Evolutionary conservation across 1,140 invertebrate species (phyloP).

Genomic region (Latrodectus geometricus): DNA sequence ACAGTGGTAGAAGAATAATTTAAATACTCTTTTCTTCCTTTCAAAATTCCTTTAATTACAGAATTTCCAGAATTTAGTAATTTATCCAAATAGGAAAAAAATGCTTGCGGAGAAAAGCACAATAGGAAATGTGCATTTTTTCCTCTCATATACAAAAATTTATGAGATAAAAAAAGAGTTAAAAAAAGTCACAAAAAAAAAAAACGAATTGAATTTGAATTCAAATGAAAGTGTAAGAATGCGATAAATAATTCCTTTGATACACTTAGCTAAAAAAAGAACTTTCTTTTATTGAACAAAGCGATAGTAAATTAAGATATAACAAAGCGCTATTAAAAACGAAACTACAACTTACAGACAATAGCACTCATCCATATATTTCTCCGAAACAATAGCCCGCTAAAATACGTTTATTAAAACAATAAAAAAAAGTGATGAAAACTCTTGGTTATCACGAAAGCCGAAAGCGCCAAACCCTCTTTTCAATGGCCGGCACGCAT

Average conservation of each 20-base stretch:
- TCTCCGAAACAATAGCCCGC: not conserved
- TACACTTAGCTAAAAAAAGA: not conserved
- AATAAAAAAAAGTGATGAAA: not conserved
- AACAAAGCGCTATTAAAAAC: not conserved
- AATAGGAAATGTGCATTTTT: too few species aligned
- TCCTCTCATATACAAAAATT: too few species aligned
- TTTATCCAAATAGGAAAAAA: too few species aligned
- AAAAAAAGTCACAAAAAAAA: too few species aligned
- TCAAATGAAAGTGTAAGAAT: not conserved
- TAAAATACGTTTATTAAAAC: not conserved
- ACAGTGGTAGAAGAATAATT: too few species aligned
- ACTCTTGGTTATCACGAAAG: not conserved
- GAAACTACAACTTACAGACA: not conserved
- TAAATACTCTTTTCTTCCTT: too few species aligned
- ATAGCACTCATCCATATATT: not conserved
- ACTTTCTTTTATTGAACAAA: not conserved
- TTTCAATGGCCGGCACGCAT: not conserved
- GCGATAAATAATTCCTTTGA: not conserved
- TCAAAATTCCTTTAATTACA: too few species aligned
- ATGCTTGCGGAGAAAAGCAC: too few species aligned
- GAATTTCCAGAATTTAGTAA: too few species aligned
- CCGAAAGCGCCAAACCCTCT: conserved; percentile 1
- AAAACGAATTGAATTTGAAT: not conserved
- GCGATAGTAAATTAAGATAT: not conserved
- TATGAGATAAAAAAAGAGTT: too few species aligned